phyloP scores from a whole-genome alignment of 2,113 vertebrate genomes.

The Tichodroma muraria region DNA sequence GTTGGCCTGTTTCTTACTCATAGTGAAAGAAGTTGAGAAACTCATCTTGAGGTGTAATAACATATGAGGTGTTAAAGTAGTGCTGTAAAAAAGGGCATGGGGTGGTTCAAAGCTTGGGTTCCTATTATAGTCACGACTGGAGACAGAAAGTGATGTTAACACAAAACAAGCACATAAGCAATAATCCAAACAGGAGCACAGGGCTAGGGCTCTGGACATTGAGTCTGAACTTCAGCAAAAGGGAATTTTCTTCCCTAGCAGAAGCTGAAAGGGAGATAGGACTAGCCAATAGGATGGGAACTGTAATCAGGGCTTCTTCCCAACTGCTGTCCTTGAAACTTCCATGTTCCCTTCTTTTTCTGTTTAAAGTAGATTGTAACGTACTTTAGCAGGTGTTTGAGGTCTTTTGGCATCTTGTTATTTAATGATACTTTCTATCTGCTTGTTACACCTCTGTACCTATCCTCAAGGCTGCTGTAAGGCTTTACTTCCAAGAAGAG shows the following conservation, averaged over 20 bases:
- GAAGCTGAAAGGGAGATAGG: not conserved
- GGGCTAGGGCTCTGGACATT: not conserved
- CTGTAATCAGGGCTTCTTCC: not conserved
- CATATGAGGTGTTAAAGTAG: not conserved
- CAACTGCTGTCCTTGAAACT: not conserved
- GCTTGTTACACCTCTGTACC: not conserved
- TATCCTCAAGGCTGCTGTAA: rapidly evolving
- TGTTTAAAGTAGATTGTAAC: not conserved
- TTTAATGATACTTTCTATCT: not conserved
- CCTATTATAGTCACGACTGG: rapidly evolving
- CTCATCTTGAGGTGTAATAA: not conserved
- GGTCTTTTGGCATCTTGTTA: not conserved
- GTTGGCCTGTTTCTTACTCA: not conserved
- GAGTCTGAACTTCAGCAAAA: not conserved
- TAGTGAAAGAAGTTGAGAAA: not conserved
- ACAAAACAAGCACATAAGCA: not conserved
- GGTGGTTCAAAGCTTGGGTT: not conserved
- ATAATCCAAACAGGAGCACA: not conserved
- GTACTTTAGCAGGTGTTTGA: not conserved
- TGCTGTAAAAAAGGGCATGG: no score
- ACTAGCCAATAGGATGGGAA: not conserved
- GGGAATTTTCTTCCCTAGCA: not conserved
- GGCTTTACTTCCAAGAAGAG: not conserved
- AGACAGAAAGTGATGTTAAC: not conserved
- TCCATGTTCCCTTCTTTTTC: not conserved